Evolutionary conservation across 2,797 vertebrate species (phyloP).

Genomic region (Pseudochirops corinnae): DNA sequence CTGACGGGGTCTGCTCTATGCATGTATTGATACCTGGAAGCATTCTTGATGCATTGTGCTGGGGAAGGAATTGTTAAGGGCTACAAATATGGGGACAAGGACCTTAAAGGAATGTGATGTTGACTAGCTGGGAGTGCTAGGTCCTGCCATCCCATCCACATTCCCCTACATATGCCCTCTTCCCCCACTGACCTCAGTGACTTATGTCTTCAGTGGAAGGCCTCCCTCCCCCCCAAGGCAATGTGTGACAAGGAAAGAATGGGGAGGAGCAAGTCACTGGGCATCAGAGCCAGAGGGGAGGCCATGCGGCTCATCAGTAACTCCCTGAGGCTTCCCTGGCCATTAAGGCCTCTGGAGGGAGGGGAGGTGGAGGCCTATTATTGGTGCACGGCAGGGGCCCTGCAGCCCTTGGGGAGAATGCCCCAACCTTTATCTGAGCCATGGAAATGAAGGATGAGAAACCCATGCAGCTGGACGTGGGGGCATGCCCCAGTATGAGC

Average conservation of each 20-base stretch:
- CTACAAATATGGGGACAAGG: neutral
- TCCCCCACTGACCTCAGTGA: neutral
- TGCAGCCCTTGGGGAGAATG: rapidly evolving
- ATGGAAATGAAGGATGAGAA: neutral
- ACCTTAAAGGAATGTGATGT: neutral
- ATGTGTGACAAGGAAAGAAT: neutral
- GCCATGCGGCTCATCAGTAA: neutral
- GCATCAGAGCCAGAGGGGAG: neutral
- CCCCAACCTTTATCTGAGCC: neutral
- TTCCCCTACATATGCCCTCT: neutral
- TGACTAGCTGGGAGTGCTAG: neutral
- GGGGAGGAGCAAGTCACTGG: neutral
- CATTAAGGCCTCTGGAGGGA: constrained; percentile 6
- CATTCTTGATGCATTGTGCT: neutral
- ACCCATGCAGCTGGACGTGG: neutral
- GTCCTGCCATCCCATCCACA: neutral
- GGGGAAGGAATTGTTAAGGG: neutral
- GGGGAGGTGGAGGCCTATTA: rapidly evolving
- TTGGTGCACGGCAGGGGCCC: neutral
- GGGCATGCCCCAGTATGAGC: neutral
- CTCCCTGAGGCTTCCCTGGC: constrained; percentile 37
- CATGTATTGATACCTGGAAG: neutral
- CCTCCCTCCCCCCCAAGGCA: rapidly evolving
- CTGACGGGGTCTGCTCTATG: neutral
- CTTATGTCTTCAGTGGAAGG: no score